Conservation (phyloP, 1,140 invertebrate species). For the Zaprionus kolodkinae region DNA sequence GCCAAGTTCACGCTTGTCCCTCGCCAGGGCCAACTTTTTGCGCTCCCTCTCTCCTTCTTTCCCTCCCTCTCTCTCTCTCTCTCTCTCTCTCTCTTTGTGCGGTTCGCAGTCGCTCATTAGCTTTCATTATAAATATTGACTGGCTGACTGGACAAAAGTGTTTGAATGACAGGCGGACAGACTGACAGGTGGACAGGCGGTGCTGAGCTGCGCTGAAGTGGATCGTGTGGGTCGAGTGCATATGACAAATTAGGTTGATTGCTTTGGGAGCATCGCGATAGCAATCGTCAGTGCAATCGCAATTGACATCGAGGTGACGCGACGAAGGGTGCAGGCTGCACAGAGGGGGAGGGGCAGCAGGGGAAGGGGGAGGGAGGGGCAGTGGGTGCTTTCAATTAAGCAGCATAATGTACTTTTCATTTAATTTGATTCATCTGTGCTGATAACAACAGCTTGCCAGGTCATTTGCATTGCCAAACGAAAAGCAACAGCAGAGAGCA, state of each 20-base stretch:
- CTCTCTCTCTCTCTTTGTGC: not conserved
- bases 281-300: slow-evolving; percentile 24
- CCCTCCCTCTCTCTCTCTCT: not conserved
- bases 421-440: slow-evolving; percentile 75
- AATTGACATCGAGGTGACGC: slow-evolving; percentile 44
- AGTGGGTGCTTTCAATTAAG: slow-evolving; percentile 63
- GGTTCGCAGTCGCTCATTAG: slow-evolving; percentile 58
- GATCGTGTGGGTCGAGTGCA: slow-evolving; percentile 39
- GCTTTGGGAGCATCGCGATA: slow-evolving; percentile 54
- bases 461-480: slow-evolving; percentile 30
- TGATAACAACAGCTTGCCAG: slow-evolving; percentile 58
- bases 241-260: slow-evolving; percentile 82
- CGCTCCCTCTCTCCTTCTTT: not conserved
- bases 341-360: not conserved
- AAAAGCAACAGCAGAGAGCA: not conserved
- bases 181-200: slow-evolving; percentile 4
- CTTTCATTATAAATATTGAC: slow-evolving; percentile 82
- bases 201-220: not conserved
- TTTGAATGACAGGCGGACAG: slow-evolving; percentile 48
- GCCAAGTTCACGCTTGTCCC: slow-evolving; percentile 33
- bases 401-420: slow-evolving; percentile 55
- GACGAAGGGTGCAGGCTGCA: not conserved
- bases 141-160: slow-evolving; percentile 56
- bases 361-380: not conserved
- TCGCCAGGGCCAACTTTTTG: slow-evolving; percentile 7